Base-by-base conservation (phyloP, 2,888 invertebrate species). In the Notodonta ziczac region DNA sequence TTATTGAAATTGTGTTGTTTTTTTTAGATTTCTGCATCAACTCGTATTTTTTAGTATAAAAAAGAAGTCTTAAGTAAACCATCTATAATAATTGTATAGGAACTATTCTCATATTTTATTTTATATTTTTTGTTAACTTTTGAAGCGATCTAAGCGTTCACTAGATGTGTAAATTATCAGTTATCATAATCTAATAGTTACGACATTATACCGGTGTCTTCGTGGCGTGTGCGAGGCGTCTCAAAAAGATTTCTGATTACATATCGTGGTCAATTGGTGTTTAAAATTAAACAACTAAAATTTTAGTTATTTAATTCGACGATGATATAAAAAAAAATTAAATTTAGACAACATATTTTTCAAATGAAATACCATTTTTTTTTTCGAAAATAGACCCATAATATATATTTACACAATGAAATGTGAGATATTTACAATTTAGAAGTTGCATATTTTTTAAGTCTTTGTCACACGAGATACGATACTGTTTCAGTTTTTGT, bases 71-170 rank as follows among this genome's bases (percentile, higher is more conserved):
- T 72, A 70, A 46, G 42, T 35, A 48, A 53, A 54, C 14, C 60
- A 69, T 75, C 68, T 67, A 69, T 66, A 62, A 64, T 74, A 61
- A 71, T 74, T 59, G 64, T 72, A 76, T 89, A 89, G 89, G 89
- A 89, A 89, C 89, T 89, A 87, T 88, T 81, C 76, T 52, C 32
- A 12, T 53, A 24, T 24, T 24, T 24, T 24, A 46, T 54, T 10
- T 54, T n/a, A n/a, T n/a, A n/a, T 13, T 54, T 50, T 61, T 66
- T 59, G 53, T 73, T 57, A 58, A 79, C 80, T 68, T 78, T 73
- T 75, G 89, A 89, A 89, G 89, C 89, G 89, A 89, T 80, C 85
- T 77, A 84, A 84, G 86, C 87, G 65, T 70, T 70, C 72, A 81
- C 77, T 73, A 81, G 77, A 80, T 76, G 73, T 75, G 65, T 54